phyloP scores from a whole-genome alignment of 2,888 invertebrate species.

The Pyralis farinalis region DNA sequence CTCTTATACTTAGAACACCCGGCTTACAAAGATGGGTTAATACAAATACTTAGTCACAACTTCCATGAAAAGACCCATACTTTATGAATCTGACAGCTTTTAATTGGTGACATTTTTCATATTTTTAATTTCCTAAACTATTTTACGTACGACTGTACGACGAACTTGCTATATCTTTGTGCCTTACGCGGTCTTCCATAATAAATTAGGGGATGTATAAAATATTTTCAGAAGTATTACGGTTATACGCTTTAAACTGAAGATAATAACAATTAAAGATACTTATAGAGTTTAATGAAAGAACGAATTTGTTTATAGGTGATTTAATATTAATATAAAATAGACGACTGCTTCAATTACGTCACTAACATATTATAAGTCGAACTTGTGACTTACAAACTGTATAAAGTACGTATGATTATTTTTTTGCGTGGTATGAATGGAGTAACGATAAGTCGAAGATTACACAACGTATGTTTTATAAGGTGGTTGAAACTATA shows the following conservation, averaged over 20 bases:
- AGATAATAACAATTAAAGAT: conserved; percentile 41
- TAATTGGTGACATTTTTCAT: conserved; percentile 3
- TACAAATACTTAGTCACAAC: no score
- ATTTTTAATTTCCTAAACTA: no score
- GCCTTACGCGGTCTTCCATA: conserved; percentile 67
- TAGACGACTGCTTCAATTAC: conserved; percentile 38
- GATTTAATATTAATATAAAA: conserved; percentile 28
- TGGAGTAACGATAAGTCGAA: conserved; percentile 12
- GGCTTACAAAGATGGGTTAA: no score
- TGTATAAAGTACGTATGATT: conserved; percentile 26
- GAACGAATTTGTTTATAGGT: conserved; percentile 43
- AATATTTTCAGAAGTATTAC: conserved; percentile 65
- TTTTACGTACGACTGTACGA: no score
- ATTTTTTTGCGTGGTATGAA: conserved; percentile 10
- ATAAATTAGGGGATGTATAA: conserved; percentile 35
- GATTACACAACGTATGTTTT: neutral
- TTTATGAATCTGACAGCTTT: no score
- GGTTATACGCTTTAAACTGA: conserved; percentile 74
- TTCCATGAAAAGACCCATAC: no score
- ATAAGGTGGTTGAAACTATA: no score
- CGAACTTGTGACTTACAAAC: conserved; percentile 37
- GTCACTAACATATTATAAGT: conserved; percentile 38
- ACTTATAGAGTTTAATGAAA: conserved; percentile 30
- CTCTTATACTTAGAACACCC: no score
- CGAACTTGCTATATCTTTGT: conserved; percentile 22